A percentile compares a stretch with the other conserved stretches of the same genome.
Conservation (phyloP, 2,113 vertebrate species). For the Triplophysa dalaica region DNA sequence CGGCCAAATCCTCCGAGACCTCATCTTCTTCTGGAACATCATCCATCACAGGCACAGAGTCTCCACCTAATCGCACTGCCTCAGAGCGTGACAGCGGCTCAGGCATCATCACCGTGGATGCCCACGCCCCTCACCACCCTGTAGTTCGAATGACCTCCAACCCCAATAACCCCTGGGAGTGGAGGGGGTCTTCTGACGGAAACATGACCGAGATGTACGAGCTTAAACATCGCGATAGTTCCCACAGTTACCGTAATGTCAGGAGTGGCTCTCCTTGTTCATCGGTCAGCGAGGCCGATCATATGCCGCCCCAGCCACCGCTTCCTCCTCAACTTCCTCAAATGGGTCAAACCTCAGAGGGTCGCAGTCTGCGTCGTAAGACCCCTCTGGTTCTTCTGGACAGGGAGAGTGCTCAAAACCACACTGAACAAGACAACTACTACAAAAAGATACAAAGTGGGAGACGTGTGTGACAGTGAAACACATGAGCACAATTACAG, state of each 20-base stretch:
- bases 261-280: conserved; percentile 77
- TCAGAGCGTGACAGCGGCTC: conserved; percentile 77
- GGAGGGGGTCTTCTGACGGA: conserved; percentile 69
- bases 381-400: conserved; percentile 68
- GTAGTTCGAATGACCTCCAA: conserved; percentile 78
- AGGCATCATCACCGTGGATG: conserved; percentile 86
- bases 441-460: conserved; percentile 82
- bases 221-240: conserved; percentile 77
- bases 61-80: conserved; percentile 79
- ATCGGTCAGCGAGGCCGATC: conserved; percentile 73
- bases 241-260: conserved; percentile 68
- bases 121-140: conserved; percentile 86
- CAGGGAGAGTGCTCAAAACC: conserved; percentile 56
- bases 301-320: conserved; percentile 52
- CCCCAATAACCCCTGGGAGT: conserved; percentile 76
- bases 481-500: conserved; percentile 21
- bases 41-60: conserved; percentile 81
- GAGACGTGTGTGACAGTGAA: conserved; percentile 71
- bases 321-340: conserved; percentile 60
- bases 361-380: conserved; percentile 78
- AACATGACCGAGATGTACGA: conserved; percentile 68
- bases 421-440: conserved; percentile 79
- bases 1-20: conserved; percentile 79
- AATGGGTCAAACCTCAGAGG: conserved; percentile 65
- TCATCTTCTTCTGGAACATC: conserved; percentile 73